A percentile compares a stretch with the other conserved stretches of the same genome.
These are phyloP conservation scores for Cirrhinus molitorella DNA, from an alignment of 2,797 vertebrate species.

Conservation along the genomic window DNA sequence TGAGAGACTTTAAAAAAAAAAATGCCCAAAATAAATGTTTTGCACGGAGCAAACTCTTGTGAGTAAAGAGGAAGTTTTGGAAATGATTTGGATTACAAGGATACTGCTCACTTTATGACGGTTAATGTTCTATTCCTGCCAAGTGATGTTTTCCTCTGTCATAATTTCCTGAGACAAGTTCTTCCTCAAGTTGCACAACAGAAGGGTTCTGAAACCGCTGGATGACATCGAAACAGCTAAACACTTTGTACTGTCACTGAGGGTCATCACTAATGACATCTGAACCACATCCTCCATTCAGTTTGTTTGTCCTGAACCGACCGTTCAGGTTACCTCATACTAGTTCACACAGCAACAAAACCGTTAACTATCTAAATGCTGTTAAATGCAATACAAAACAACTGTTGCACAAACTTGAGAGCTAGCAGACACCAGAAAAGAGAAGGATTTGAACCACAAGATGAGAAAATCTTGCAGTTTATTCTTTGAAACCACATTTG, in stretches of 20 bases:
- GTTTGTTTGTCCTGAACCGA: background rate
- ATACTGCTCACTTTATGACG: background rate
- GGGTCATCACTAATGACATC: background rate
- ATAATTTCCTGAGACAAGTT: constrained; percentile 48
- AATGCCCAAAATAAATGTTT: background rate
- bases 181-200: constrained; percentile 21
- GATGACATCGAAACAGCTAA: constrained; percentile 2
- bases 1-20: too few relatives aligned
- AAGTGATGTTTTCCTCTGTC: constrained; percentile 35
- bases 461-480: background rate
- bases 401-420: background rate
- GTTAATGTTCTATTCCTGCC: constrained; percentile 33
- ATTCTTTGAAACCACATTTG: background rate
- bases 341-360: background rate
- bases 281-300: background rate
- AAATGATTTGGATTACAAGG: background rate
- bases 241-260: constrained; percentile 4
- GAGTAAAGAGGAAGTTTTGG: background rate
- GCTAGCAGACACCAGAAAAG: background rate
- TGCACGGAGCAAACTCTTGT: background rate
- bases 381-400: background rate
- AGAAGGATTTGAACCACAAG: background rate
- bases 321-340: background rate
- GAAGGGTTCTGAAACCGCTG: background rate
- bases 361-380: background rate